A percentile compares a stretch with the other conserved stretches of the same genome.
These are phyloP conservation scores for Neolamprologus falcicula DNA, from an alignment of 2,113 vertebrate genomes.

Conservation along the genomic window DNA sequence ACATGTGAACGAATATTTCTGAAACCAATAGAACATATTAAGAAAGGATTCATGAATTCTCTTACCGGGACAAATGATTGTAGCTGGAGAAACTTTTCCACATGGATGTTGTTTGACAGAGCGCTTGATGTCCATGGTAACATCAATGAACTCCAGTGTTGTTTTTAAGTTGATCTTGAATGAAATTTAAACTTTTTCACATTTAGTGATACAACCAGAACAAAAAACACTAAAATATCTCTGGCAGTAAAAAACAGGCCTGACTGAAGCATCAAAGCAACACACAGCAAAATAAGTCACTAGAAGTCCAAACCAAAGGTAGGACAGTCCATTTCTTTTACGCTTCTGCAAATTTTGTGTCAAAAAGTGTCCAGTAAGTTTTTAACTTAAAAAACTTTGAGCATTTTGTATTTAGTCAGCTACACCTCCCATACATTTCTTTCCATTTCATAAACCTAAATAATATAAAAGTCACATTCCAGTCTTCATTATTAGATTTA, in stretches of 20 bases:
- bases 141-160: fast-evolving
- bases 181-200: neutral
- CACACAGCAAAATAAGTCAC: neutral
- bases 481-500: neutral
- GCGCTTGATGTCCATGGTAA: neutral
- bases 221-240: neutral
- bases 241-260: neutral
- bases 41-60: neutral
- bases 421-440: neutral
- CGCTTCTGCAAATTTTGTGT: neutral
- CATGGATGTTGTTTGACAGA: fast-evolving
- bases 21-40: neutral
- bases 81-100: fast-evolving
- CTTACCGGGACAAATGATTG: neutral
- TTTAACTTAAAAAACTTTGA: neutral
- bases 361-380: neutral
- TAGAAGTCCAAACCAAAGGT: neutral
- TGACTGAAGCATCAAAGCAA: neutral
- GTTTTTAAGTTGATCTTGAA: neutral
- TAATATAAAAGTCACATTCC: neutral
- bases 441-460: neutral
- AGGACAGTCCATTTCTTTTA: neutral
- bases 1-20: neutral
- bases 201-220: neutral
- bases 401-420: neutral